Base-by-base conservation (phyloP, 1,140 invertebrate species). In the Nomia melanderi region DNA sequence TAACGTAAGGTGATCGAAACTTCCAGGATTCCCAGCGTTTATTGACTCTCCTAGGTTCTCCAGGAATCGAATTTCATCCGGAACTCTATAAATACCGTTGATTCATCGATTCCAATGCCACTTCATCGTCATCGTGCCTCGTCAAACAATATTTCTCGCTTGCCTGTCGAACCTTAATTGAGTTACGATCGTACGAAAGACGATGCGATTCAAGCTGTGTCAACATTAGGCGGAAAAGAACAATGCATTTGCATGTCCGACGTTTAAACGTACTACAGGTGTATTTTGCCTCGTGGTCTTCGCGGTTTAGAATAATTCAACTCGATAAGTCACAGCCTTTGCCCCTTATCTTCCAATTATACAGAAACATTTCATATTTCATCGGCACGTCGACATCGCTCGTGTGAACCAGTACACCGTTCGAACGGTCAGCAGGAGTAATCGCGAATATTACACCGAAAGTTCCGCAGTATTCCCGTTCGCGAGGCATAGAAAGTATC, bases 121-220 rank as follows among this genome's bases (percentile, higher is more conserved):
- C 8, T 3, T 12, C 31, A 5, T 33, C 3, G 2, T 60, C 36
- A 14, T 0, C 8, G 33, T 23, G n/a, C 27, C 17, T 29, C 1
- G 5, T 14, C 3, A 0, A 27, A 50, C 31, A 29, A n/a, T 25
- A 41, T 12, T 27, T 36, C 25, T 4, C 31, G 53, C 4, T 20
- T 9, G n/a, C 23, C 6, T 12, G 31, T 63, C 14, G 2, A 20
- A 12, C 36, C 20, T 12, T 29, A 31, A 54, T 29, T 2, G 14
- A 74, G 65, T 41, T 66, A 74, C 20, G 50, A 1, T 12, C 12
- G 4, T n/a, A 20, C 9, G 6, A 31, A 31, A 1, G 39, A 23
- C 27, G 11, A 41, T 74, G 9, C 33, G n/a, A 25, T 39, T 31
- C 44, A 31, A 54, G 14, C 33, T 66, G 71, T 65, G 6, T 74